Percentiles rank a stretch among this genome's conserved stretches.
These are phyloP conservation scores for Leptoteleia sp. DNA, from an alignment of 1,140 invertebrate species.

Conservation along the genomic window DNA sequence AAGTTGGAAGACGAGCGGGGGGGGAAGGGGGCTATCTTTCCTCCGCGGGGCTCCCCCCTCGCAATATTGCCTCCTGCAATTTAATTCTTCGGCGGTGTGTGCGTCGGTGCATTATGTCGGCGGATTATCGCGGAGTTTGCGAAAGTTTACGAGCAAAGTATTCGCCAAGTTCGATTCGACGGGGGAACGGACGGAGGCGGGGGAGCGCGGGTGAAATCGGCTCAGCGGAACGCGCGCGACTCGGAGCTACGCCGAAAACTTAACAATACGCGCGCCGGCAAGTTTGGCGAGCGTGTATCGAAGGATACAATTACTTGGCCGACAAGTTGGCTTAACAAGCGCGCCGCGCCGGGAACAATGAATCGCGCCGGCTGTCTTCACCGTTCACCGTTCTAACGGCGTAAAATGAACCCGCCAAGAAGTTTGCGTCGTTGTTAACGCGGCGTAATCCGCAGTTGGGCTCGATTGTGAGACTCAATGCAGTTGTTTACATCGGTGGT, in stretches of 20 bases:
- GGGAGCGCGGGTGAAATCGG: conserved; percentile 1
- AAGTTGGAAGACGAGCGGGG: conserved; percentile 7
- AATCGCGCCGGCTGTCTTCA: background rate
- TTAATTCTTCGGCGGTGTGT: no score
- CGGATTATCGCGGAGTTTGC: conserved; percentile 12
- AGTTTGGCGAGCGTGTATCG: background rate
- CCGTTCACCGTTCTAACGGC: no score
- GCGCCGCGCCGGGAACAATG: conserved; percentile 32
- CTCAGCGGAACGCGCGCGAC: no score
- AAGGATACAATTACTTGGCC: conserved; percentile 28
- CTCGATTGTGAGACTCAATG: no score
- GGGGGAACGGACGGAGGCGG: no score
- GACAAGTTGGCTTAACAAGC: conserved; percentile 24
- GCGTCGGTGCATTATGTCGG: background rate
- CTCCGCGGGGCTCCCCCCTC: no score
- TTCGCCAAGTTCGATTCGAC: conserved; percentile 6
- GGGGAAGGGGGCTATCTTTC: no score
- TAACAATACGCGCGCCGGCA: conserved; percentile 1
- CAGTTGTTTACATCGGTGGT: no score
- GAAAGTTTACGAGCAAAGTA: conserved; percentile 17
- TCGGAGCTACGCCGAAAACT: no score
- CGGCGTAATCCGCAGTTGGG: no score
- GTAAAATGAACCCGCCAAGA: conserved; percentile 20
- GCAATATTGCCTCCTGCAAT: no score
- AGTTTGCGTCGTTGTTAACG: background rate